Conservation (phyloP, 2,888 invertebrate species). For the Philereme vetulata region DNA sequence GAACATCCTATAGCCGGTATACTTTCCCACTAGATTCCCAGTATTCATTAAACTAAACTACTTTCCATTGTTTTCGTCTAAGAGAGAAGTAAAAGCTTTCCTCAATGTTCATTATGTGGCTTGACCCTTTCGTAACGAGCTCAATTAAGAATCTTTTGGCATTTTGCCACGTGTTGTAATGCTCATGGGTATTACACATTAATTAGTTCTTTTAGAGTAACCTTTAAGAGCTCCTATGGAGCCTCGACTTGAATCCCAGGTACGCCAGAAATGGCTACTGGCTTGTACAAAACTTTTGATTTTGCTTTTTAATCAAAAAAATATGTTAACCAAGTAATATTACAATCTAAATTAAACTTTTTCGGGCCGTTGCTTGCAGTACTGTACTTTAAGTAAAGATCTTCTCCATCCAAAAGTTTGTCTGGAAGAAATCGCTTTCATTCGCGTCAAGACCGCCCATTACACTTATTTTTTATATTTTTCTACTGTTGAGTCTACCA, state of each 20-base stretch:
- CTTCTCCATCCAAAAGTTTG: too few species aligned
- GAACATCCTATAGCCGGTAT: not conserved
- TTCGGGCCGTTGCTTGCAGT: too few species aligned
- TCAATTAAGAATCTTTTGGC: slow-evolving; percentile 23
- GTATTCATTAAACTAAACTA: slow-evolving; percentile 7
- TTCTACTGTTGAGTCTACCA: too few species aligned
- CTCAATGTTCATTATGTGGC: slow-evolving; percentile 21
- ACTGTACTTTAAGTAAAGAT: too few species aligned
- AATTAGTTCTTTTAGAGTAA: slow-evolving; percentile 4
- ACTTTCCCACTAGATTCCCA: not conserved
- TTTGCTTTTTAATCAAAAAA: too few species aligned
- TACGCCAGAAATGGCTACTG: too few species aligned
- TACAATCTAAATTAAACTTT: too few species aligned
- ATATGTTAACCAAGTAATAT: too few species aligned
- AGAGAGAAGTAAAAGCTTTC: slow-evolving; percentile 13
- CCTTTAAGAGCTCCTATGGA: not conserved
- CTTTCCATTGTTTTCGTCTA: slow-evolving; percentile 11
- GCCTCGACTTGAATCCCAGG: not conserved
- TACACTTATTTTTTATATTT: too few species aligned
- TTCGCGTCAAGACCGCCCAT: too few species aligned
- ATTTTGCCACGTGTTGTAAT: slow-evolving; percentile 16
- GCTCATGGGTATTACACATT: slow-evolving; percentile 15
- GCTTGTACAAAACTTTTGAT: too few species aligned
- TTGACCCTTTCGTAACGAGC: slow-evolving; percentile 25
- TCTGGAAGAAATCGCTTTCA: too few species aligned